Percentiles rank a stretch among this genome's conserved stretches.
These are phyloP conservation scores for Apostichopus californicus DNA, from an alignment of 35 echinoderm and acorn worm species.

Conservation along the genomic window DNA sequence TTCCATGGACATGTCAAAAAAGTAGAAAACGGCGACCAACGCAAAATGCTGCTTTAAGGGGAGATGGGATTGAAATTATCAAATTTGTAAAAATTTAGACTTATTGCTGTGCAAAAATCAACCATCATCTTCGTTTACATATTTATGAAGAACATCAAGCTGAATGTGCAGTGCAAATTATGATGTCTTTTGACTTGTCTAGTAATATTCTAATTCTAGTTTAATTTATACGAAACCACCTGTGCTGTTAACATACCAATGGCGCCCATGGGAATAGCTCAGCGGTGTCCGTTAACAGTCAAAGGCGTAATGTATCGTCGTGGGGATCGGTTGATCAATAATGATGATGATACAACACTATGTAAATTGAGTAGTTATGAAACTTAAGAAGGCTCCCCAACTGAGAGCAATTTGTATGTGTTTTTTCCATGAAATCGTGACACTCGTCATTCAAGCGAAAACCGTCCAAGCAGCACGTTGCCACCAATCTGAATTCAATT, in stretches of 20 bases:
- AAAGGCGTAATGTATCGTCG: neutral
- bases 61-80: no score
- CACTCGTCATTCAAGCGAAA: neutral
- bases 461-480: neutral
- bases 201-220: neutral
- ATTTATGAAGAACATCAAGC: no score
- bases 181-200: neutral
- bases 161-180: neutral
- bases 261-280: neutral
- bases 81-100: no score
- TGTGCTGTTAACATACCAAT: slow-evolving; percentile 13
- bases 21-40: no score
- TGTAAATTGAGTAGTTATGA: slow-evolving; percentile 1
- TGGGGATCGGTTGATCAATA: slow-evolving; percentile 28
- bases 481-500: neutral
- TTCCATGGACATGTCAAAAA: no score
- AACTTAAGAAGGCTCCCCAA: slow-evolving; percentile 15
- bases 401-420: slow-evolving; percentile 33
- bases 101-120: no score
- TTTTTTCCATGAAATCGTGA: neutral
- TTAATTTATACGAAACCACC: neutral
- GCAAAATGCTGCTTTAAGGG: no score
- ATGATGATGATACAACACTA: slow-evolving; percentile 33
- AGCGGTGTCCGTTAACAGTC: slow-evolving; percentile 12
- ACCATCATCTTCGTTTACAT: no score